Evolutionary conservation across 2,888 invertebrate genomes (phyloP).

Genomic region (Pollenia angustigena): DNA sequence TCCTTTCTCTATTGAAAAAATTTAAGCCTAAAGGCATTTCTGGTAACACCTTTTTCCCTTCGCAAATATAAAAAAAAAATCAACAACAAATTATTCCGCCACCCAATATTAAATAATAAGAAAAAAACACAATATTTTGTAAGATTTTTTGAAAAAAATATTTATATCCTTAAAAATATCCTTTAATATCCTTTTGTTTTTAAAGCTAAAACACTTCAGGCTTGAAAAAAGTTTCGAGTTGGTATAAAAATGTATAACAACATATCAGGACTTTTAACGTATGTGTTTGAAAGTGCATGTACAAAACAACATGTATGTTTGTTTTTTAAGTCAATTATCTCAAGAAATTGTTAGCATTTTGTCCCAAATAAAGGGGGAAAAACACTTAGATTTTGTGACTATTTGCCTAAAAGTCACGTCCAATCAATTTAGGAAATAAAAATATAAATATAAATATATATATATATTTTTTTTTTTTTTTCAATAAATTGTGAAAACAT

Average conservation of each 20-base stretch:
- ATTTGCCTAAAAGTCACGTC: slow-evolving; percentile 69
- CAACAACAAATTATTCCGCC: no score
- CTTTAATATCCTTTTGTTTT: slow-evolving; percentile 56
- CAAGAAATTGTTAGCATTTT: slow-evolving; percentile 25
- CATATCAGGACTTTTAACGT: neutral
- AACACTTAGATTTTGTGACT: slow-evolving; percentile 34
- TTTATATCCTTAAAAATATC: slow-evolving; percentile 39
- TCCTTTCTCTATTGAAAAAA: no score
- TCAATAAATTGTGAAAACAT: slow-evolving; percentile 13
- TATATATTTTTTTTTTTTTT: slow-evolving; percentile 1
- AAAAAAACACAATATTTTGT: neutral
- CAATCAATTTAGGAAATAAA: slow-evolving; percentile 68
- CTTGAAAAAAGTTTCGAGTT: slow-evolving; percentile 3
- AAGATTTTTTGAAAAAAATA: slow-evolving; percentile 6
- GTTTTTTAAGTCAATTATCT: slow-evolving; percentile 60
- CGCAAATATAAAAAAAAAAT: no score
- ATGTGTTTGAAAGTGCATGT: slow-evolving; percentile 1
- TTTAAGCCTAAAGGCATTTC: no score
- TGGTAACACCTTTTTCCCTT: no score
- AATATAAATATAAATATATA: slow-evolving; percentile 41
- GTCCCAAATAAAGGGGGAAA: slow-evolving; percentile 24
- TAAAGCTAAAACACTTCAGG: slow-evolving; percentile 30
- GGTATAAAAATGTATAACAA: neutral
- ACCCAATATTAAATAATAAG: no score
- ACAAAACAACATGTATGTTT: slow-evolving; percentile 9